Percentiles rank a stretch among this genome's conserved stretches.
phyloP scores from a whole-genome alignment of 2,888 invertebrate species.

The Erpobdella octoculata region DNA sequence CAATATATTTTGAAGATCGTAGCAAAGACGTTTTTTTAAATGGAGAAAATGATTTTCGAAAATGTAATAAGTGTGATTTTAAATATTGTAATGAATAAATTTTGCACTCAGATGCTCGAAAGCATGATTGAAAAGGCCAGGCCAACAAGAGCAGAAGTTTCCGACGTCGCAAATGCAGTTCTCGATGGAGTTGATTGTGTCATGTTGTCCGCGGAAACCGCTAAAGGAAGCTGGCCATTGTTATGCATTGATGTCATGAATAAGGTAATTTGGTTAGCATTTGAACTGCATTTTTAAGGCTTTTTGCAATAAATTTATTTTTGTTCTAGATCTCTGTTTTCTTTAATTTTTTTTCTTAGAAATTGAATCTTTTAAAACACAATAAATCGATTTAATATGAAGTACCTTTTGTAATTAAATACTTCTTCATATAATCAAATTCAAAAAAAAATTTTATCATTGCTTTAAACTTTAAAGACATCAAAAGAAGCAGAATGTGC shows the following conservation, averaged over 20 bases:
- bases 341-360: background rate
- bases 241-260: constrained; percentile 24
- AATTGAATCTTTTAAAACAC: too few relatives aligned
- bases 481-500: constrained; percentile 29
- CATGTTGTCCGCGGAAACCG: constrained; percentile 31
- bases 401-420: too few relatives aligned
- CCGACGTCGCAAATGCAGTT: constrained; percentile 31
- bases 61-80: too few relatives aligned
- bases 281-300: too few relatives aligned
- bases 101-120: constrained; percentile 30
- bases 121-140: constrained; percentile 29
- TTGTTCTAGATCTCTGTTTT: background rate
- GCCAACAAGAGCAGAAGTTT: constrained; percentile 32
- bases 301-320: background rate
- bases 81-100: too few relatives aligned
- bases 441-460: background rate
- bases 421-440: too few relatives aligned
- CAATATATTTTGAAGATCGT: too few relatives aligned
- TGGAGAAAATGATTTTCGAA: too few relatives aligned
- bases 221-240: constrained; percentile 27
- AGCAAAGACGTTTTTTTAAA: too few relatives aligned
- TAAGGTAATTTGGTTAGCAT: too few relatives aligned
- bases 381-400: too few relatives aligned
- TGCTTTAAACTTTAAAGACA: background rate
- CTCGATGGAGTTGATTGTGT: constrained; percentile 30